Evolutionary conservation across 2,113 vertebrate species (phyloP), one percentile per base, ranked within the genome.

Genomic region (Macquaria australasica): DNA sequence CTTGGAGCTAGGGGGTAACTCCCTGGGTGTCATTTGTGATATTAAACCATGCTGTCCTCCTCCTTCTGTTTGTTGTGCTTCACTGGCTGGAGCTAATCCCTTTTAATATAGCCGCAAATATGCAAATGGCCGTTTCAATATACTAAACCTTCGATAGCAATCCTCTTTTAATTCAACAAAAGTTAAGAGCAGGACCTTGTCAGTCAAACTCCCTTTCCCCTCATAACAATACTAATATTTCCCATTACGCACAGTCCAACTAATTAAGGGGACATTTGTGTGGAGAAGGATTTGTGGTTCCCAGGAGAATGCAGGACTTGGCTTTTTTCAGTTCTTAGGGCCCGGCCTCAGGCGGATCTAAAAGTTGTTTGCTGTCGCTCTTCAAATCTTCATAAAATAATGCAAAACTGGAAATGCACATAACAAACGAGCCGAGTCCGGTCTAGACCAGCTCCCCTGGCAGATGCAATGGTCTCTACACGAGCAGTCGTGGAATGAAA

Each of bases 31-130:
- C 97, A 97, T 97, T 97, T 97, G 97, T 96, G 97, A 99, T 99
- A 99, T 99, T 99, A 99, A 99, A 99, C 96, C 97, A 95, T 94
- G 96, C 97, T 95, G 96, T 98, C 87, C 88, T 92, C 89, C 88
- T 91, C 84, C 88, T 96, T 96, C 97, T 97, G 97, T 97, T 98
- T 98, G 97, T 98, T 98, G 97, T 97, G 96, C 97, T 96, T 96
- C 96, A 94, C 88, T 96, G 96, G 97, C 96, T 97, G 96, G 95
- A 97, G 96, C 97, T 97, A 97, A 99, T 99, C 97, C 97, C 96
- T 97, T 98, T 99, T 99, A 99, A 99, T 99, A 99, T 98, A 96
- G 96, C 96, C 89, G 97, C 96, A 97, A 97, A 97, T 99, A 99
- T 99, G 98, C 97, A 98, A 99, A 99, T 97, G 96, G 96, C 82